Conservation (phyloP, 2,113 vertebrate genomes). For the Xyrauchen texanus region DNA sequence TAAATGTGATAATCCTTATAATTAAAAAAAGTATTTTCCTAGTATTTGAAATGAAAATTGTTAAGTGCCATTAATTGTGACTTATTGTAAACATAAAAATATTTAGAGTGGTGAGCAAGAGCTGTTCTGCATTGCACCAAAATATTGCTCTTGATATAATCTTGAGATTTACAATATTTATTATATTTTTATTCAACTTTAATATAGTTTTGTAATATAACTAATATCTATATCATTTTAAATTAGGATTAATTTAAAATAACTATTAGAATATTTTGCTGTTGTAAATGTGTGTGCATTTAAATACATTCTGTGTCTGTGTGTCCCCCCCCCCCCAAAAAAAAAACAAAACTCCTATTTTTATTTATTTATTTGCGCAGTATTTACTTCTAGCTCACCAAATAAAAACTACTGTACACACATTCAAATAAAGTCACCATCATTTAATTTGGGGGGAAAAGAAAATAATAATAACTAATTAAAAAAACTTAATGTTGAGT, state of each 20-base stretch:
- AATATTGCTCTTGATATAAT: neutral
- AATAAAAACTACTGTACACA: too few species aligned
- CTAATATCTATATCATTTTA: neutral
- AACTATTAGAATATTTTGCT: neutral
- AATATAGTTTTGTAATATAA: neutral
- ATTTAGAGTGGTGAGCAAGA: neutral
- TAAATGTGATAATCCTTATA: too few species aligned
- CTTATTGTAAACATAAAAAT: neutral
- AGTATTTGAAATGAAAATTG: neutral
- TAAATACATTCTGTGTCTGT: neutral
- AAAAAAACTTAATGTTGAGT: too few species aligned
- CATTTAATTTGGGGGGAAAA: too few species aligned
- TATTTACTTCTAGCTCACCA: too few species aligned
- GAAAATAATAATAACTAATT: too few species aligned
- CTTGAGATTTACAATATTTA: neutral
- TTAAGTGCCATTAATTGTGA: neutral
- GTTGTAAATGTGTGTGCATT: neutral
- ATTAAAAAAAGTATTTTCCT: too few species aligned
- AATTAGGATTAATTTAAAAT: neutral
- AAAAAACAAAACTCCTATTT: too few species aligned
- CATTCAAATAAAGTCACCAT: too few species aligned
- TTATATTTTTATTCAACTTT: neutral
- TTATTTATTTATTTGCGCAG: too few species aligned
- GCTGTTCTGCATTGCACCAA: neutral
- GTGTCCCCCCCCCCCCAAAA: too few species aligned